phyloP scores from a whole-genome alignment of 2,113 vertebrate genomes.

The Corythornis madagascariensis region DNA sequence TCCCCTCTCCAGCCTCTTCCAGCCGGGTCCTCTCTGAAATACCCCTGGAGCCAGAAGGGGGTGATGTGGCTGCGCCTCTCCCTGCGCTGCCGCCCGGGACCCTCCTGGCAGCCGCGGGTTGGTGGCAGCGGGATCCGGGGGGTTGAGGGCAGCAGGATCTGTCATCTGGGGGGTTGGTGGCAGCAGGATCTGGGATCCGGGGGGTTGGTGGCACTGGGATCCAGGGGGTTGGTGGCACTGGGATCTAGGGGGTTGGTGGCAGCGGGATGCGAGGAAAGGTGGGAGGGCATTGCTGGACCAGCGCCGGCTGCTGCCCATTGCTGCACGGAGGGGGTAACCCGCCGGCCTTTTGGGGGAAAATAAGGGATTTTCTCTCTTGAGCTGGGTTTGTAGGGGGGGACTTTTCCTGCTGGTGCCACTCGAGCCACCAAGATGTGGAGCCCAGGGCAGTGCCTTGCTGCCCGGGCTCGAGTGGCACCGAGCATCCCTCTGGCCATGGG shows the following conservation, averaged over 20 bases:
- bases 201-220: too few species aligned
- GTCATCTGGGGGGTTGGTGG: too few species aligned
- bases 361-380: accelerated
- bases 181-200: too few species aligned
- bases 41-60: background rate
- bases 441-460: accelerated
- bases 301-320: background rate
- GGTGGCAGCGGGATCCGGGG: too few species aligned
- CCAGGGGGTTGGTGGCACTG: too few species aligned
- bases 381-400: background rate
- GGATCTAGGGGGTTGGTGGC: too few species aligned
- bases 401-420: background rate
- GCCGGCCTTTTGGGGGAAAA: accelerated
- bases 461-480: background rate
- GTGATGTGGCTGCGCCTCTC: background rate
- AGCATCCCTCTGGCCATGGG: background rate
- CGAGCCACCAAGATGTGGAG: accelerated
- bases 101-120: background rate
- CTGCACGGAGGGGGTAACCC: background rate
- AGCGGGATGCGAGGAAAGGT: too few species aligned
- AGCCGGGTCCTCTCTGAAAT: background rate
- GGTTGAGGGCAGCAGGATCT: too few species aligned
- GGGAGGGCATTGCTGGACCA: too few species aligned
- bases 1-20: background rate
- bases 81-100: background rate